phyloP scores from a whole-genome alignment of 2,888 invertebrate species.

The Amphipoea lucens region DNA sequence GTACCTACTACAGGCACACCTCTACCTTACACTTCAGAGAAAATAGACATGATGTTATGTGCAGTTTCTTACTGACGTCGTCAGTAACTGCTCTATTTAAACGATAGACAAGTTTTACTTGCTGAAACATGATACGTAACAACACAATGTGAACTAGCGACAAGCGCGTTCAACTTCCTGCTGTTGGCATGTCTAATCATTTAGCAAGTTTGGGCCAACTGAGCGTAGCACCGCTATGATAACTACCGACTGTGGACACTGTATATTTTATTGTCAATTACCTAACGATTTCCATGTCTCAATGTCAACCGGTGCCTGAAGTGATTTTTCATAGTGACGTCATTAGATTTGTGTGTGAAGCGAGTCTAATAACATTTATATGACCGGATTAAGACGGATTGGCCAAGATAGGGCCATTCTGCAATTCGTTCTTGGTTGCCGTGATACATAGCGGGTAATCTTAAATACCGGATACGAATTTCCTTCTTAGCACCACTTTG shows the following conservation, averaged over 20 bases:
- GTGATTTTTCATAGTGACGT: conserved; percentile 40
- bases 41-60: background rate
- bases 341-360: conserved; percentile 20
- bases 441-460: conserved; percentile 8
- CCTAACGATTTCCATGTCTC: conserved; percentile 77
- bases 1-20: background rate
- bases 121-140: conserved; percentile 30
- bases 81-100: background rate
- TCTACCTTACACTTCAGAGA: background rate
- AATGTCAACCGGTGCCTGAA: conserved; percentile 72
- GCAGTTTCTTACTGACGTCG: background rate
- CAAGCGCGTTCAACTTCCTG: conserved; percentile 56
- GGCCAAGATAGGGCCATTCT: background rate
- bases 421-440: conserved; percentile 19
- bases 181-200: conserved; percentile 58
- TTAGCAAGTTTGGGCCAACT: conserved; percentile 62
- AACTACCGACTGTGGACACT: conserved; percentile 68
- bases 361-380: conserved; percentile 8
- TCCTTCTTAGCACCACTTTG: conserved; percentile 6
- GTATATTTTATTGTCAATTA: conserved; percentile 70
- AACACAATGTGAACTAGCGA: conserved; percentile 27
- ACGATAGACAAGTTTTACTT: conserved; percentile 21
- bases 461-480: conserved; percentile 27
- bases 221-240: conserved; percentile 53
- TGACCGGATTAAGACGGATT: conserved; percentile 11